Conservation (phyloP, 2,113 vertebrate genomes). For the Phyllopteryx taeniolatus region DNA sequence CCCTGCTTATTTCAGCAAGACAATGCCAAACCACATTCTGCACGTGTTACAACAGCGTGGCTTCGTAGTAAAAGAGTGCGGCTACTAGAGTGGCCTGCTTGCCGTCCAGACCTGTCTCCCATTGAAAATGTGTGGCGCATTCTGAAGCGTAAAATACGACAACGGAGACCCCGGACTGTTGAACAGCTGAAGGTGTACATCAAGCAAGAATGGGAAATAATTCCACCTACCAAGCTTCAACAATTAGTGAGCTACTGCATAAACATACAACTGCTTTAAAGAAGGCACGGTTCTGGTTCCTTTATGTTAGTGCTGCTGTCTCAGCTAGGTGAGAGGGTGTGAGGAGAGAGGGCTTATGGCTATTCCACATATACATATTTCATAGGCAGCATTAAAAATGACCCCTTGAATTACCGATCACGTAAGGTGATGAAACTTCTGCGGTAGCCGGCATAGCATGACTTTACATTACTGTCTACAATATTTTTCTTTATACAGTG, state of each 20-base stretch:
- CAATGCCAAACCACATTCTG: no score
- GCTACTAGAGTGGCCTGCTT: no score
- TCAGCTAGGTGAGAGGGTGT: constrained; percentile 73
- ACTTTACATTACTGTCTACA: neutral
- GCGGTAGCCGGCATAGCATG: constrained; percentile 18
- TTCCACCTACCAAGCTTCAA: no score
- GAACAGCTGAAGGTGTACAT: no score
- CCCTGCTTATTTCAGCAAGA: no score
- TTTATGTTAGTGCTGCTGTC: constrained; percentile 70
- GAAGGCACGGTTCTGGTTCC: constrained; percentile 66
- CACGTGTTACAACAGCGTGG: no score
- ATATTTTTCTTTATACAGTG: neutral
- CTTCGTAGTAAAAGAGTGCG: no score
- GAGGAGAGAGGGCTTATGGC: constrained; percentile 58
- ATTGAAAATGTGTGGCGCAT: no score
- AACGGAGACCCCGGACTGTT: no score
- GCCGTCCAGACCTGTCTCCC: no score
- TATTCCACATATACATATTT: constrained; percentile 76
- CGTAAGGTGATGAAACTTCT: constrained; percentile 47
- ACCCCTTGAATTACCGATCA: constrained; percentile 63
- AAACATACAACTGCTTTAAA: constrained; percentile 78
- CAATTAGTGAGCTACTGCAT: constrained; percentile 61
- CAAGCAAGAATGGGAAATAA: no score
- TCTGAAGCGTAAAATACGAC: no score
- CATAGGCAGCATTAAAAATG: constrained; percentile 61